Base-by-base conservation (phyloP, 2,113 vertebrate genomes). In the Alligator sinensis region DNA sequence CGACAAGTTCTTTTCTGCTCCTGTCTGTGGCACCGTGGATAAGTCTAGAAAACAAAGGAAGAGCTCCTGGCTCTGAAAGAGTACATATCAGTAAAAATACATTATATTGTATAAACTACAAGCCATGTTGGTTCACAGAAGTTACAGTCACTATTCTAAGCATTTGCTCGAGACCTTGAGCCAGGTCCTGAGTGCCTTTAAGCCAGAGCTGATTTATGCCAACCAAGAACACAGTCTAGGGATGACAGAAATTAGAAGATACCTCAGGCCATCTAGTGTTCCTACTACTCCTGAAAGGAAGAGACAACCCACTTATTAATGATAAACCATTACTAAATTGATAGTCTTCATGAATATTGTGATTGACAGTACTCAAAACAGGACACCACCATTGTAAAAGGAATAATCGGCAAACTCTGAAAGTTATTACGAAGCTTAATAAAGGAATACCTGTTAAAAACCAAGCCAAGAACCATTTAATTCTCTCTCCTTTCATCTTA, bases 1-100 rank as follows among this genome's bases (percentile, higher is more conserved):
- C 47, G 47, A 47, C 47, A 47, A 9, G 47, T 2, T 83, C n/a
- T 86, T 83, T 27, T 15, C 11, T 28, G 10, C 60, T 34, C 9
- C 60, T 62, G 5, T 24, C 57, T 21, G 3, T n/a, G 77, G 22
- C 24, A 5, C 9, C 0, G 2, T 4, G 0, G 0, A 24, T 19
- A 87, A 82, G 22, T 15, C 16, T 59, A 27, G 60, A 47, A 75
- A 61, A 58, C 10, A 21, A 17, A 61, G 59, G 81, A 59, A 8
- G 3, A 14, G 28, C 18, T 62, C 5, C 17, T 66, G 14, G 2
- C 62, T 11, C 5, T 3, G 4, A 81, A 82, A 63, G 77, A 84
- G 55, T 28, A 58, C 3, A 74, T 9, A 0, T 15, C 38, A 66
- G 7, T 79, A 80, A 66, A 89, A 77, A 61, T 11, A 10, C 27